Evolutionary conservation across 2,113 vertebrate species (phyloP).

Genomic region (Caloenas nicobarica): DNA sequence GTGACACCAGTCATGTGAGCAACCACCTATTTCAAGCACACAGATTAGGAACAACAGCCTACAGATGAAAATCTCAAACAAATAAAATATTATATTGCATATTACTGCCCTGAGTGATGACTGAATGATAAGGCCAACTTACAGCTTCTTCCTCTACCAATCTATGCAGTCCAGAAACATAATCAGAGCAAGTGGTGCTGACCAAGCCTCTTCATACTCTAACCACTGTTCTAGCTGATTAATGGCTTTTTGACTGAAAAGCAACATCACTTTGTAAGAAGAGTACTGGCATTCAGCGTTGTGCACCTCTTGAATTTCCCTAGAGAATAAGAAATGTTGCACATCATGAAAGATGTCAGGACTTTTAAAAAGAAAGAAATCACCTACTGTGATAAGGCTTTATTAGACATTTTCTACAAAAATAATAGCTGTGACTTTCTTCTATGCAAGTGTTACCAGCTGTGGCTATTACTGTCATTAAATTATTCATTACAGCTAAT

Average conservation of each 20-base stretch:
- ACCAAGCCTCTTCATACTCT: neutral
- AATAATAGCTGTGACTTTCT: neutral
- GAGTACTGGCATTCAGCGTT: neutral
- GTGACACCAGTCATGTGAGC: neutral
- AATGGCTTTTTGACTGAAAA: neutral
- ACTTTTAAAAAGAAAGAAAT: neutral
- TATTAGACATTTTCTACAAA: neutral
- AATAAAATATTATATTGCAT: neutral
- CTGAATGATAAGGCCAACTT: neutral
- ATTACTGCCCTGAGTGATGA: neutral
- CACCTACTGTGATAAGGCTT: neutral
- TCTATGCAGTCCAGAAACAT: neutral
- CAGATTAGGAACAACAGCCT: neutral
- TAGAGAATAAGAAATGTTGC: neutral
- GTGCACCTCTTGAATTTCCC: neutral
- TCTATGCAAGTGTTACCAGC: neutral
- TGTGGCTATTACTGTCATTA: neutral
- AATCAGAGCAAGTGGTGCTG: neutral
- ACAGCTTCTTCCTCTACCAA: neutral
- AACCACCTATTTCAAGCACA: neutral
- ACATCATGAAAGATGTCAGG: neutral
- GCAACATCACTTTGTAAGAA: neutral
- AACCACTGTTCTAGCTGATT: neutral
- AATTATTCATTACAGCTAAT: neutral
- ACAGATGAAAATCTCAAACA: slow-evolving; percentile 4